phyloP scores from a whole-genome alignment of 2,888 invertebrate genomes.

The Synergus japonicus region DNA sequence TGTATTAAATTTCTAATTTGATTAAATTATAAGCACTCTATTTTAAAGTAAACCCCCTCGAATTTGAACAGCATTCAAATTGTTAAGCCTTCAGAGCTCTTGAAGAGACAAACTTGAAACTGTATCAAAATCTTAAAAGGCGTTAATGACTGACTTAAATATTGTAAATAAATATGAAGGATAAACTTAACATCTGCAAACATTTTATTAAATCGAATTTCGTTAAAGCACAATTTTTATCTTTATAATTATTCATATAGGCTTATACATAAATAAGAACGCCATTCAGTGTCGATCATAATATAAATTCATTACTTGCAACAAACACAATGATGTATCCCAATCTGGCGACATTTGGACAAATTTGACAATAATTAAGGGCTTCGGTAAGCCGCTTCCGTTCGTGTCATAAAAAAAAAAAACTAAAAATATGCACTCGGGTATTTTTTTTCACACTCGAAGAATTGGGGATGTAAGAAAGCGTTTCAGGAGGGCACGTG shows the following conservation, averaged over 20 bases:
- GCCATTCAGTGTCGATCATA: slow-evolving; percentile 57
- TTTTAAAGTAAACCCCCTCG: not conserved
- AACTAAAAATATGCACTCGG: slow-evolving; percentile 44
- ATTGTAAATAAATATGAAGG: slow-evolving; percentile 2
- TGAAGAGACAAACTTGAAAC: not conserved
- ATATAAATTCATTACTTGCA: slow-evolving; percentile 33
- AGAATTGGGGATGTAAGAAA: slow-evolving; percentile 48
- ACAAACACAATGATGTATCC: slow-evolving; percentile 28
- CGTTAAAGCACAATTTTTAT: slow-evolving; percentile 68
- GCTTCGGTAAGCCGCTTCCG: slow-evolving; percentile 17
- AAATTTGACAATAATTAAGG: slow-evolving; percentile 21
- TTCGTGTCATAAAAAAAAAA: slow-evolving; percentile 34
- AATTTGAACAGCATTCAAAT: slow-evolving; percentile 2
- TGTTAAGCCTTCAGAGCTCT: not conserved
- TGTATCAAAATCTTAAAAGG: not conserved
- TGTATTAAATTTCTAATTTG: not conserved
- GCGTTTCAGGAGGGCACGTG: slow-evolving; percentile 28
- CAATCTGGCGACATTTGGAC: slow-evolving; percentile 21
- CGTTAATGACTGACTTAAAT: not conserved
- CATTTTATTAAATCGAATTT: slow-evolving; percentile 66
- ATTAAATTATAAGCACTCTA: slow-evolving; percentile 5
- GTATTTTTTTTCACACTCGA: slow-evolving; percentile 46
- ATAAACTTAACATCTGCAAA: slow-evolving; percentile 62
- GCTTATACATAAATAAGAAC: slow-evolving; percentile 63
- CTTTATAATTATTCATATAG: slow-evolving; percentile 52